These are phyloP conservation scores for Triplophysa tibetana DNA, from an alignment of 2,113 vertebrate genomes.

Conservation along the genomic window DNA sequence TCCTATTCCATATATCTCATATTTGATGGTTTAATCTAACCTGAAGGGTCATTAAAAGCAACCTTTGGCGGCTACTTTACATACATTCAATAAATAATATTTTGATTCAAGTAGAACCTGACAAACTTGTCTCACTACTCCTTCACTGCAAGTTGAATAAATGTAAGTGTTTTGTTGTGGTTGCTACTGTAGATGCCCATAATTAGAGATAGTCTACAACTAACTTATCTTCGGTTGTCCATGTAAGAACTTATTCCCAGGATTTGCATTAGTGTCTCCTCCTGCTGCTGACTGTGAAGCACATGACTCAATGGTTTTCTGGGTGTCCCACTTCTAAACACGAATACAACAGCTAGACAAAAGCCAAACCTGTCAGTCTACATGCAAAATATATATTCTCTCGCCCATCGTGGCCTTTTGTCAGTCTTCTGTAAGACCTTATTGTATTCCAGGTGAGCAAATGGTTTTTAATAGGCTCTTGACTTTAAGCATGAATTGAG, in stretches of 20 bases:
- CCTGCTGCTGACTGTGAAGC: slow-evolving; percentile 51
- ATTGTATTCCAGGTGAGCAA: slow-evolving; percentile 29
- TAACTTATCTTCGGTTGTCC: background rate
- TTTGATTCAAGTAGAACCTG: no score
- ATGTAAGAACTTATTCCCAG: slow-evolving; percentile 30
- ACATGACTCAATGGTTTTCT: slow-evolving; percentile 48
- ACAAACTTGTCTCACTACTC: no score
- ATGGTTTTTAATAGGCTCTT: slow-evolving; percentile 30
- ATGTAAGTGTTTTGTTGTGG: slow-evolving; percentile 3
- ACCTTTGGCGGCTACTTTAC: no score
- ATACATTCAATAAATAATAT: no score
- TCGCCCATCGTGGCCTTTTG: slow-evolving; percentile 32
- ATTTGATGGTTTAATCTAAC: no score
- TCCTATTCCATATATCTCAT: no score
- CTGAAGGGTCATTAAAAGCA: no score
- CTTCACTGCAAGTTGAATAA: no score
- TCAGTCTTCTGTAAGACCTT: slow-evolving; percentile 22
- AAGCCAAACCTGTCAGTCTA: slow-evolving; percentile 50
- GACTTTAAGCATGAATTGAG: slow-evolving; percentile 21
- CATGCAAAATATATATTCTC: slow-evolving; percentile 51
- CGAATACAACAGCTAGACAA: slow-evolving; percentile 46
- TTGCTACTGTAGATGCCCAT: slow-evolving; percentile 1
- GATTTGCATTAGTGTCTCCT: slow-evolving; percentile 45
- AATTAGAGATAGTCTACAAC: background rate
- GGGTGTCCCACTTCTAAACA: slow-evolving; percentile 47